Conservation (phyloP, 2,888 invertebrate species). For the Pterobdella sp. region DNA sequence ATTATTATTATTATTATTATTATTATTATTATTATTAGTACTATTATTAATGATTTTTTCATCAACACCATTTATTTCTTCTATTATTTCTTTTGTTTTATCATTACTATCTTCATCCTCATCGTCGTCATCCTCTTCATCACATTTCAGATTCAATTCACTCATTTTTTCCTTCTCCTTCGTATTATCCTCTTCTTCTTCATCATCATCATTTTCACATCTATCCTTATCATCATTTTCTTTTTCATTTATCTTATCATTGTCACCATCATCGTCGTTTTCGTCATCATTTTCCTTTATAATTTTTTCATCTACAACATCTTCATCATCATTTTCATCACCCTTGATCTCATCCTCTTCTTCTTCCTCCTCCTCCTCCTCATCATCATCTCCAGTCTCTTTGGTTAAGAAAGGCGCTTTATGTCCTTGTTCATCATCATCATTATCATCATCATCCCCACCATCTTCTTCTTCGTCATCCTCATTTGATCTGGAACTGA, state of each 20-base stretch:
- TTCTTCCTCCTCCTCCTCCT: background rate
- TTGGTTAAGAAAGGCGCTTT: constrained; percentile 15
- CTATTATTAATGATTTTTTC: background rate
- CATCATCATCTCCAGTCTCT: constrained; percentile 20
- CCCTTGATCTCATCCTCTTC: background rate
- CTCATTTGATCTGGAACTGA: constrained; percentile 1
- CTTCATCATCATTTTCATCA: background rate
- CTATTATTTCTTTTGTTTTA: background rate
- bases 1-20: background rate
- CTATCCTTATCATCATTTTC: background rate
- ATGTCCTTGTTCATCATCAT: background rate
- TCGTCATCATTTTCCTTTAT: constrained; percentile 9
- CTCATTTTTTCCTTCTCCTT: constrained; percentile 8
- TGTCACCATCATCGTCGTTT: background rate
- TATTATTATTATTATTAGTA: background rate
- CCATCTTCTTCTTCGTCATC: background rate
- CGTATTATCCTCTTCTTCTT: constrained; percentile 13
- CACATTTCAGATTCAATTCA: constrained; percentile 22
- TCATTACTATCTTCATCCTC: background rate
- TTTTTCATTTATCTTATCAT: background rate
- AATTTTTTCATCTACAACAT: no score
- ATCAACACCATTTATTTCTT: background rate
- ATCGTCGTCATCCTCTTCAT: constrained; percentile 27
- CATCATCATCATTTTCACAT: constrained; percentile 27
- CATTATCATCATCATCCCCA: background rate